Conservation (phyloP, 2,113 vertebrate genomes). For the Eira barbara region DNA sequence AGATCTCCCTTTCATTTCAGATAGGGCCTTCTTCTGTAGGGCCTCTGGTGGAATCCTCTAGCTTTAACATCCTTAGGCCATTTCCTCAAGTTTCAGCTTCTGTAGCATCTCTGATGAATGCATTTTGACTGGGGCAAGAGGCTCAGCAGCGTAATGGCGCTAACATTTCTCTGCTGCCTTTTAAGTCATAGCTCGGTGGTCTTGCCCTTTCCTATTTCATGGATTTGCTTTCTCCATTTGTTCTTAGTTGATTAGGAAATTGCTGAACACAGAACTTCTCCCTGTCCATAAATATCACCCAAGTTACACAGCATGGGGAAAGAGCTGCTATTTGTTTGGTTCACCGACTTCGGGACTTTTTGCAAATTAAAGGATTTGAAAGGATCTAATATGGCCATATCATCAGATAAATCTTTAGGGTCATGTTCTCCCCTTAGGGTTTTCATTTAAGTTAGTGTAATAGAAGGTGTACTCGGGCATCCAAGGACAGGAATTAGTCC, state of each 20-base stretch:
- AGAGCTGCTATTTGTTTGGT: constrained; percentile 50
- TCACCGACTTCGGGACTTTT: constrained; percentile 50
- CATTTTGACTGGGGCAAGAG: constrained; percentile 36
- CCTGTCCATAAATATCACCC: constrained; percentile 70
- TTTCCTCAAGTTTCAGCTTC: constrained; percentile 20
- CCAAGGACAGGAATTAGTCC: constrained; percentile 56
- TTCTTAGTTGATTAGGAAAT: constrained; percentile 78
- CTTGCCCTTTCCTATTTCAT: constrained; percentile 77
- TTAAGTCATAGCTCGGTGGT: constrained; percentile 67
- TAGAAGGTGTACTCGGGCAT: constrained; percentile 54
- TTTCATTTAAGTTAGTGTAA: constrained; percentile 65
- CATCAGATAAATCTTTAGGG: constrained; percentile 65
- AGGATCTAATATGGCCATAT: constrained; percentile 20
- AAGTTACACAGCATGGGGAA: constrained; percentile 17
- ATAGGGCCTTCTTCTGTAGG: not conserved
- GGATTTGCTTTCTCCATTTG: constrained; percentile 76
- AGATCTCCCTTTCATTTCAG: not conserved
- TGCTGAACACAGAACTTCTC: constrained; percentile 73
- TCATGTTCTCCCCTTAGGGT: constrained; percentile 44
- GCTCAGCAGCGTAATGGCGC: not conserved
- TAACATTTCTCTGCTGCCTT: constrained; percentile 56
- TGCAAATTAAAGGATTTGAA: constrained; percentile 71
- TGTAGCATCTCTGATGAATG: constrained; percentile 39
- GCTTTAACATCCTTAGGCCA: not conserved
- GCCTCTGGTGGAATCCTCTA: not conserved